Evolutionary conservation across 2,888 invertebrate genomes (phyloP).

Genomic region (Germaria angustata): DNA sequence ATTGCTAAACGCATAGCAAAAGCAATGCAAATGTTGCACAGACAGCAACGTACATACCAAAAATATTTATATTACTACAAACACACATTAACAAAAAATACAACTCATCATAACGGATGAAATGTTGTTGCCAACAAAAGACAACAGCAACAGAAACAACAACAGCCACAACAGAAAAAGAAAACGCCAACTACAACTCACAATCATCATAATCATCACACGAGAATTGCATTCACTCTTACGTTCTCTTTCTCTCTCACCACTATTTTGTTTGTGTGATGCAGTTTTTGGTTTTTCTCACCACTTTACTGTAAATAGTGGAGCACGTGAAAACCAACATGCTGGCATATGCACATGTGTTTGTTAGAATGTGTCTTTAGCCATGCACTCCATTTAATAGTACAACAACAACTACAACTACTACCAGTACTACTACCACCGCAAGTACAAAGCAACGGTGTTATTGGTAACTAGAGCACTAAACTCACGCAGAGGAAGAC

Average conservation of each 20-base stretch:
- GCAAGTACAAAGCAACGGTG: slow-evolving; percentile 41
- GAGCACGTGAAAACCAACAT: slow-evolving; percentile 55
- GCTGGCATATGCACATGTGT: slow-evolving; percentile 13
- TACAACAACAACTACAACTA: slow-evolving; percentile 22
- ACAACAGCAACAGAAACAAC: slow-evolving; percentile 21
- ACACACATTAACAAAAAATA: neutral
- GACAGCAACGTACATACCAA: slow-evolving; percentile 23
- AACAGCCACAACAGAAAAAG: neutral
- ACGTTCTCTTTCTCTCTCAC: neutral
- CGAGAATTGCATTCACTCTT: slow-evolving; percentile 42
- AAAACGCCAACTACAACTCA: slow-evolving; percentile 55
- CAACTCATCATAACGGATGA: slow-evolving; percentile 42
- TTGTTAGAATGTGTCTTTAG: neutral
- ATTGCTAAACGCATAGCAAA: slow-evolving; percentile 53
- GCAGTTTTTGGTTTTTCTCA: neutral
- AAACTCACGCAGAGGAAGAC: slow-evolving; percentile 58
- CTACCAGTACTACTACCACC: slow-evolving; percentile 23
- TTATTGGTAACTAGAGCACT: slow-evolving; percentile 62
- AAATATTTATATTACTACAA: slow-evolving; percentile 42
- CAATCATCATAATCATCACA: slow-evolving; percentile 52
- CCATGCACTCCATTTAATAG: slow-evolving; percentile 13
- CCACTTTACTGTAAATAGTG: slow-evolving; percentile 38
- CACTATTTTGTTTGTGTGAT: neutral
- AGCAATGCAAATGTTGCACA: slow-evolving; percentile 58
- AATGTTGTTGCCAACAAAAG: slow-evolving; percentile 46